Evolutionary conservation across 2,888 invertebrate genomes (phyloP), one percentile per base, ranked within the genome.

Genomic region (Tridacna gigas): DNA sequence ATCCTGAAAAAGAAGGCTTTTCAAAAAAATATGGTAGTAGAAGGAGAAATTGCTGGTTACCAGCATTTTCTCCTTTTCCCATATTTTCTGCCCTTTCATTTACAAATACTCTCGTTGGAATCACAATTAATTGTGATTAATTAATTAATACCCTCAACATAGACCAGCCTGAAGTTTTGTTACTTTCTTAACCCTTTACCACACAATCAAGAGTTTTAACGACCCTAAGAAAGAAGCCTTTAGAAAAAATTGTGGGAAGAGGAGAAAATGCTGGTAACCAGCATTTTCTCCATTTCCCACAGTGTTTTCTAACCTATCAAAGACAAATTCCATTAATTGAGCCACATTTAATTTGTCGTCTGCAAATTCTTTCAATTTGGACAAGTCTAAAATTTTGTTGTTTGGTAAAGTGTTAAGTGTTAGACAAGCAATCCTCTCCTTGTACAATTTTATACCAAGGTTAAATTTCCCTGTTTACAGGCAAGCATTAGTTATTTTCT

Each of bases 401-500:
- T 56, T 3, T 20, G 11, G 5, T 15, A 3, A 56, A 56, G 11
- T 15, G 56, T 56, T 51, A 51, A 51, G 51, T 13, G 51, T 51
- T 13, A 51, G 15, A 51, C 11, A 51, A 51, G 9, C 15, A 56
- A 56, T 15, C 5, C 56, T 20, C 20, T 56, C 15, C 15, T 56
- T 3, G 51, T 11, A 20, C 18, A 20, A 56, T 20, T 56, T 56
- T 20, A 56, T 56, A 56, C 56, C 2, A 56, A 56, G 15, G 56
- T 56, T 56, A 56, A 20, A 20, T 56, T 20, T 51, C 51, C 26
- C 51, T 51, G n/a, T 51, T 7, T 18, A 69, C 47, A 45, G 51
- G 71, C 71, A 71, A 71, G 51, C 71, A 25, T 22, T 63, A 25
- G 26, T 63, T 71, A 37, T 12, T 25, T 67, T 45, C n/a, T 45